Evolutionary conservation across 2,888 invertebrate species (phyloP), one percentile per base, ranked within the genome.

Genomic region (Hipparchia semele): DNA sequence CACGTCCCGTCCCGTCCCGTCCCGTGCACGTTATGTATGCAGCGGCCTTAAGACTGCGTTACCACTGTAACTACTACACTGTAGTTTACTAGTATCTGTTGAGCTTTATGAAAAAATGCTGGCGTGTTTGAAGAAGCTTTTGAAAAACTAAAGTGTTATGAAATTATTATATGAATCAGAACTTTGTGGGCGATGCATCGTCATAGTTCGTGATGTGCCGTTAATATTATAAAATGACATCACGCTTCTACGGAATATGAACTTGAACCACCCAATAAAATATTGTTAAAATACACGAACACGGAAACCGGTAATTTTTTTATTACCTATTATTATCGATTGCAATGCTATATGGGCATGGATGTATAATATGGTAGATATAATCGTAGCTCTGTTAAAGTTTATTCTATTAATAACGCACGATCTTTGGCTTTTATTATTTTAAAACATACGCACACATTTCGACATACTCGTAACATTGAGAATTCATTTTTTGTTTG

Each of bases 101-200:
- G 9, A 58, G 56, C 6, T 61, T 70, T 56, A 64, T 70, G 59
- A 68, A 12, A 74, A 67, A 72, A 64, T 58, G 69, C 8, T 23
- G 46, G n/a, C 12, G 56, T 66, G 68, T 60, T 64, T 74, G 74
- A 73, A 51, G 71, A 39, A 60, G 39, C 9, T 39, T 60, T 58
- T 58, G 58, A 58, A 64, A 73, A 72, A 73, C 69, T 70, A 74
- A 76, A 76, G 73, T 76, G 72, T 77, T 76, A 77, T 70, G 70
- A 65, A 69, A 66, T 9, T 49, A 49, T 6, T 2, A 13, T 58
- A 78, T 75, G 79, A 78, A 67, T 79, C 79, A 79, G 72, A 68
- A n/a, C n/a, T 46, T 71, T 46, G 79, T 80, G 77, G 79, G 80
- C 77, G 77, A 74, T 67, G 9, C 61, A 56, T 59, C 74, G 72